Evolutionary conservation across 2,113 vertebrate species (phyloP).

Genomic region (Phyllopteryx taeniolatus): DNA sequence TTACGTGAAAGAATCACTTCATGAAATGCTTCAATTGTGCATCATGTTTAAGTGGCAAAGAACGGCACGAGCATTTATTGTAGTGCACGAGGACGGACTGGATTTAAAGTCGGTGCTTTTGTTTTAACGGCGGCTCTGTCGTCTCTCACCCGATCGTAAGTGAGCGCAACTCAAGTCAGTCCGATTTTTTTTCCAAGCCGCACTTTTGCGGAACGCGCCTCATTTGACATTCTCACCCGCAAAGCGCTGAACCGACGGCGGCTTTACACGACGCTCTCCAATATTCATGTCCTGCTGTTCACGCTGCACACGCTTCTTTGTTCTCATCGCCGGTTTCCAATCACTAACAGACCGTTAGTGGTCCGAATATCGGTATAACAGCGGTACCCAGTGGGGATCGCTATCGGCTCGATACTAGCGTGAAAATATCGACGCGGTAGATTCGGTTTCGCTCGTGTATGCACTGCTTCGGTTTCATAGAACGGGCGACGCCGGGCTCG

Average conservation of each 20-base stretch:
- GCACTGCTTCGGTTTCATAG: no score
- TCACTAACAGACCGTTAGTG: background rate
- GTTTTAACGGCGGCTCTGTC: conserved; percentile 75
- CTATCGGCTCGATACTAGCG: no score
- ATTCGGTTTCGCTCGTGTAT: no score
- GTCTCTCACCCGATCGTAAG: conserved; percentile 81
- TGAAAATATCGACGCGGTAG: no score
- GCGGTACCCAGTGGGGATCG: no score
- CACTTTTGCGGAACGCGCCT: conserved; percentile 7
- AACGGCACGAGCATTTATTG: background rate
- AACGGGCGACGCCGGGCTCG: no score
- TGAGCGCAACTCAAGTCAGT: conserved; percentile 18
- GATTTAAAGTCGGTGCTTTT: conserved; percentile 20
- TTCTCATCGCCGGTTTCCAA: conserved; percentile 36
- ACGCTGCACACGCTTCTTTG: conserved; percentile 17
- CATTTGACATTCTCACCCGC: background rate
- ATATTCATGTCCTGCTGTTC: conserved; percentile 32
- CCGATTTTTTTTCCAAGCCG: background rate
- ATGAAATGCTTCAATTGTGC: no score
- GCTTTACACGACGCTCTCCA: conserved; percentile 1
- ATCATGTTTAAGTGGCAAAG: no score
- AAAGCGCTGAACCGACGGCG: background rate
- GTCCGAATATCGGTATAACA: no score
- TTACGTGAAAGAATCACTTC: no score
- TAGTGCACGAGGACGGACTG: background rate